phyloP scores from a whole-genome alignment of 2,888 invertebrate species.

The Agrochola litura region DNA sequence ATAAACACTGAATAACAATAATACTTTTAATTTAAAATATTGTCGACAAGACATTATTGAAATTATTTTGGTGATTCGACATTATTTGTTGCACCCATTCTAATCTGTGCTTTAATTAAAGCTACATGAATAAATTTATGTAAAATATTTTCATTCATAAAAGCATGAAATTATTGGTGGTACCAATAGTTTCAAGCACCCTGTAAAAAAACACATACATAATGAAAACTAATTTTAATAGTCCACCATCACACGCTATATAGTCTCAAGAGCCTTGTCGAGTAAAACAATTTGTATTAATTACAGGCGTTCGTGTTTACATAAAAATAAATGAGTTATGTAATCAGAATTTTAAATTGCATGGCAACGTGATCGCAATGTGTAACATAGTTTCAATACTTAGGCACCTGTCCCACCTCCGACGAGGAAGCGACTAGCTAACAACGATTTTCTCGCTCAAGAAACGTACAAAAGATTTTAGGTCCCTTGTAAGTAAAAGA shows the following conservation, averaged over 20 bases:
- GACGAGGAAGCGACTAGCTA: neutral
- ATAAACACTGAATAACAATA: neutral
- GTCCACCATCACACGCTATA: neutral
- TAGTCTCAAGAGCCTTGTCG: constrained; percentile 1
- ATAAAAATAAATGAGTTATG: constrained; percentile 62
- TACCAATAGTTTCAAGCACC: neutral
- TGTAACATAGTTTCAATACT: constrained; percentile 46
- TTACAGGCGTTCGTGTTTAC: constrained; percentile 39
- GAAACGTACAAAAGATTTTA: neutral
- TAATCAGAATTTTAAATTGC: constrained; percentile 62
- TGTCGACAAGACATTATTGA: neutral
- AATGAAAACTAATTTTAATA: neutral
- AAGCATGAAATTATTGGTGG: too few relatives aligned
- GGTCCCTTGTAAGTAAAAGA: neutral
- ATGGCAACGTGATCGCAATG: constrained; percentile 60
- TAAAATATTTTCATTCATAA: neutral
- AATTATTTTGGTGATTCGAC: neutral
- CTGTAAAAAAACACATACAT: neutral
- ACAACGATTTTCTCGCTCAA: neutral
- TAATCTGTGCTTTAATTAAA: neutral
- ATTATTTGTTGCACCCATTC: neutral
- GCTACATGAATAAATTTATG: neutral
- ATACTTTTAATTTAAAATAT: neutral
- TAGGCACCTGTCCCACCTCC: neutral
- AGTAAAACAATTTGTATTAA: constrained; percentile 47